Percentiles rank a stretch among this genome's conserved stretches.
phyloP scores from a whole-genome alignment of 2,888 invertebrate genomes.

The Sarcophaga variegata region DNA sequence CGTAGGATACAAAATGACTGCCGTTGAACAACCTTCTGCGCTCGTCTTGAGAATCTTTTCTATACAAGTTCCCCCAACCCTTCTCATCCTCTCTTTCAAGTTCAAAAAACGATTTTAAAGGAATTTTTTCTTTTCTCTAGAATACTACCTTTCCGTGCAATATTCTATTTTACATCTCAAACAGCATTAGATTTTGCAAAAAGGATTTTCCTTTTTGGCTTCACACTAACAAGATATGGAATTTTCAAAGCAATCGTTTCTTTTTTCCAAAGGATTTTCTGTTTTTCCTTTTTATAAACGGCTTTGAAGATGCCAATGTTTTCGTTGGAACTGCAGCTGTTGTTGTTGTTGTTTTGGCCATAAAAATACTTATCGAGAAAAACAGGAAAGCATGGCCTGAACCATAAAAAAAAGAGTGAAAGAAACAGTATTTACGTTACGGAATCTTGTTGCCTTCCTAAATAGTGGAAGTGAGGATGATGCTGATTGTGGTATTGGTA shows the following conservation, averaged over 20 bases:
- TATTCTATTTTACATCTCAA: conserved; percentile 13
- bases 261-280: conserved; percentile 13
- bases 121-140: too few species aligned
- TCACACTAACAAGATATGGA: conserved; percentile 25
- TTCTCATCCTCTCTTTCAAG: too few species aligned
- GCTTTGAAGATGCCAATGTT: background rate
- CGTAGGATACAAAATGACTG: too few species aligned
- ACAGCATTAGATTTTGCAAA: conserved; percentile 45
- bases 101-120: too few species aligned
- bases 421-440: conserved; percentile 40
- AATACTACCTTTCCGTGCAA: background rate
- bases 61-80: too few species aligned
- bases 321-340: conserved; percentile 16
- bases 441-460: conserved; percentile 34
- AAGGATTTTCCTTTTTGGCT: conserved; percentile 27
- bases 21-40: too few species aligned
- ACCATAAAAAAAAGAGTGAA: conserved; percentile 9
- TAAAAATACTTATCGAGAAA: conserved; percentile 65
- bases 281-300: conserved; percentile 17
- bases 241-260: conserved; percentile 39
- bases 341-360: conserved; percentile 47
- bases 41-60: too few species aligned
- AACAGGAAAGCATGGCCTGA: conserved; percentile 50
- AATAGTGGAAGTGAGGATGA: conserved; percentile 6
- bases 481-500: background rate